A percentile compares a stretch with the other conserved stretches of the same genome.
These are phyloP conservation scores for Percopsis transmontana DNA, from an alignment of 2,113 vertebrate species.

Conservation along the genomic window DNA sequence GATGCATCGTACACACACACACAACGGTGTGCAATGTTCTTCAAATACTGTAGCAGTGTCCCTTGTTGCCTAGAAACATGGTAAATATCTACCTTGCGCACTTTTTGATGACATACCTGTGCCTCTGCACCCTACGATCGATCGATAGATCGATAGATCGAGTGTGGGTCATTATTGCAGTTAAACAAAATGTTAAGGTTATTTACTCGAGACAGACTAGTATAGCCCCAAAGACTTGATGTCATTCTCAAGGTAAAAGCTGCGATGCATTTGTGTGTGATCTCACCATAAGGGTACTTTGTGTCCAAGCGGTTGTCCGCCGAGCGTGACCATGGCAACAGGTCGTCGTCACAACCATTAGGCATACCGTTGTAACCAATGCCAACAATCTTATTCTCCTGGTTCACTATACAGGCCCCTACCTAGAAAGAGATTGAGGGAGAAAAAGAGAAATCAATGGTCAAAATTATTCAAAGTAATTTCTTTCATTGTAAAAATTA, in stretches of 20 bases:
- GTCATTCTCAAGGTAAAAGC: too few relatives aligned
- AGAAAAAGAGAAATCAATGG: neutral
- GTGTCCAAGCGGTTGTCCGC: conserved; percentile 80
- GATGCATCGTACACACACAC: too few relatives aligned
- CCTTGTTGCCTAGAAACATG: too few relatives aligned
- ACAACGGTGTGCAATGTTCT: too few relatives aligned
- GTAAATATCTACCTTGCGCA: too few relatives aligned
- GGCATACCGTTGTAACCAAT: conserved; percentile 99
- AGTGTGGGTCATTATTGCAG: too few relatives aligned
- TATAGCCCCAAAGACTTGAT: too few relatives aligned
- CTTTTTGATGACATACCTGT: too few relatives aligned
- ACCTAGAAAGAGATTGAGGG: conserved; percentile 72
- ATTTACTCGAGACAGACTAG: neutral
- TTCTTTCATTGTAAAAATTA: neutral
- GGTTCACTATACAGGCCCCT: conserved; percentile 96
- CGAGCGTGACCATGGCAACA: conserved; percentile 80
- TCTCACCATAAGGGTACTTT: conserved; percentile 88
- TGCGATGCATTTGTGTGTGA: neutral
- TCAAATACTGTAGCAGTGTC: too few relatives aligned
- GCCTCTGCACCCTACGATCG: too few relatives aligned
- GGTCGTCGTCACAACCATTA: conserved; percentile 85
- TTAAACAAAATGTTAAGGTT: too few relatives aligned
- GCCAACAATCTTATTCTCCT: conserved; percentile 96
- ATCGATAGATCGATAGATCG: too few relatives aligned
- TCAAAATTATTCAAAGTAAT: neutral